These are phyloP conservation scores for Neria commutata DNA, from an alignment of 2,888 invertebrate genomes.

Conservation along the genomic window DNA sequence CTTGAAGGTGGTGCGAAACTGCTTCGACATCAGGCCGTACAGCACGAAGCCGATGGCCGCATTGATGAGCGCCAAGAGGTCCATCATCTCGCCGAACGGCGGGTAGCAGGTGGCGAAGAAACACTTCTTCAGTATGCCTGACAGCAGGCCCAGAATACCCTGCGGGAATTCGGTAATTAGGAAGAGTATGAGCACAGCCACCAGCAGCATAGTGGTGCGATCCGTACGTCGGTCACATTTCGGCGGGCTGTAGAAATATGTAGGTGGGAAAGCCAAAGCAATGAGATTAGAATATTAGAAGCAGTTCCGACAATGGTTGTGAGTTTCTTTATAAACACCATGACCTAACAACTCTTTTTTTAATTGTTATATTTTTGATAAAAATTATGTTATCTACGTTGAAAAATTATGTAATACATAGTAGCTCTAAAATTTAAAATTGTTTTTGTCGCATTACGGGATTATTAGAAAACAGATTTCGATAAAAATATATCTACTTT, in stretches of 20 bases:
- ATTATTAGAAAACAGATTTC: too few relatives aligned
- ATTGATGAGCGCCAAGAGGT: conserved; percentile 86
- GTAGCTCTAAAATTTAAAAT: too few relatives aligned
- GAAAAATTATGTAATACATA: too few relatives aligned
- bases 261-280: conserved; percentile 2
- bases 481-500: too few relatives aligned
- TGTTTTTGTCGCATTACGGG: too few relatives aligned
- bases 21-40: conserved; percentile 92
- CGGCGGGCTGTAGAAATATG: conserved; percentile 38
- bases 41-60: conserved; percentile 92
- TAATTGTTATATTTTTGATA: too few relatives aligned
- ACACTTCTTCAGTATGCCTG: conserved; percentile 70
- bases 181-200: conserved; percentile 85
- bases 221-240: conserved; percentile 79
- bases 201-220: conserved; percentile 86
- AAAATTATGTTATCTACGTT: too few relatives aligned
- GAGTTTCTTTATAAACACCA: too few relatives aligned
- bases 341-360: too few relatives aligned
- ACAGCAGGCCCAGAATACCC: conserved; percentile 74
- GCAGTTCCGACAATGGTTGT: too few relatives aligned
- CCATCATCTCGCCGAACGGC: conserved; percentile 84
- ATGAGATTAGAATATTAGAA: background rate
- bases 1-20: conserved; percentile 82
- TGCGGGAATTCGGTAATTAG: conserved; percentile 89
- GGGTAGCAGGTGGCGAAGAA: conserved; percentile 83